Base-by-base conservation (phyloP, 1,140 invertebrate genomes). In the Caenorhabditis tropicalis region DNA sequence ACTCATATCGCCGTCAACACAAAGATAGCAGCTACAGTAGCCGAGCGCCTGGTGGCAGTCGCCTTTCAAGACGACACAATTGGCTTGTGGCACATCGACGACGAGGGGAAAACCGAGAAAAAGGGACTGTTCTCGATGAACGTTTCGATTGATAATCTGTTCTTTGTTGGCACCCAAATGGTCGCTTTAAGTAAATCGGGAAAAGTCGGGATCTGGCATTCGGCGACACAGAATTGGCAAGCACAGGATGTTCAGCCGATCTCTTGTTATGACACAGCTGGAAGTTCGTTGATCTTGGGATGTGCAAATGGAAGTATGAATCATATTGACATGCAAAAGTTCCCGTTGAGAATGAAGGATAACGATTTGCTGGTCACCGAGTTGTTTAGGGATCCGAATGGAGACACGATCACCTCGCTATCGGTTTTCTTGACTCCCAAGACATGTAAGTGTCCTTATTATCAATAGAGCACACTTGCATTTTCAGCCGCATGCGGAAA, bases 301-400 rank as follows among this genome's bases (percentile, higher is more conserved):
- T 98, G 96, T 89, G 95, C 95, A 87, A 98, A 97, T 92, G 97
- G 97, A 6, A 96, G 96, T 53, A 98, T 98, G 88, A 98, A 98
- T 92, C 98, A 98, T 92, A 98, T 98, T 89, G 97, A 99, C 92
- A 99, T 99, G 97, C 96, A 99, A 92, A 99, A 99, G 91, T 99
- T 99, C 92, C 97, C 97, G 2, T 92, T 99, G 10, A 36, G 84
- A 79, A 98, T 99, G 96, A 99, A 99, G 92, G 97, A 99, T 91
- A 99, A 98, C 92, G 97, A 99, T 93, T 93, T 99, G 5, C 92
- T 99, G 24, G 96, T 99, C 0, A 99, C 97, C 24, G 96, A 99
- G 92, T 92, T 99, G 2, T 99, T 98, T 91, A 94, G 94, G 91
- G 97, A 99, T 93, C 95, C 96, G 19, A 95, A 95, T 87, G 94